Evolutionary conservation across 2,888 invertebrate species (phyloP).

Genomic region (Limenitis camilla): DNA sequence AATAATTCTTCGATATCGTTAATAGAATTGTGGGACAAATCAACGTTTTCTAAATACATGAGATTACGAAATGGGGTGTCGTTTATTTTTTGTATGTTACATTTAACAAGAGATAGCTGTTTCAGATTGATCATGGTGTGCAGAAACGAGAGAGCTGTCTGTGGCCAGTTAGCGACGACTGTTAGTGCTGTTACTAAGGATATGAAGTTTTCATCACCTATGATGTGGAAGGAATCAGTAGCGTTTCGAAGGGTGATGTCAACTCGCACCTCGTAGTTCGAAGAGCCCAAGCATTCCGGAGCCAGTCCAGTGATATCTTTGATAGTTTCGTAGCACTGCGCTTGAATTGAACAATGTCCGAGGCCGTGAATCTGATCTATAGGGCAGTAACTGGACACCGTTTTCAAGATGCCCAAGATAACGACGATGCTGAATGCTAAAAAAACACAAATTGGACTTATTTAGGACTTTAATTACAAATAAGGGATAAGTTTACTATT

Average conservation of each 20-base stretch:
- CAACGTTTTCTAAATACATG: conserved; percentile 39
- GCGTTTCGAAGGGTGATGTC: conserved; percentile 45
- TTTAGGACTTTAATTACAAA: too few species aligned
- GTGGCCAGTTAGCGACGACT: conserved; percentile 38
- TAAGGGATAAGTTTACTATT: too few species aligned
- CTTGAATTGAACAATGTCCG: conserved; percentile 39
- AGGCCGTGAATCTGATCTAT: conserved; percentile 29
- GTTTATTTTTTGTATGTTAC: conserved; percentile 39
- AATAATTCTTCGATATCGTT: conserved; percentile 43
- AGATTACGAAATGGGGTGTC: conserved; percentile 43
- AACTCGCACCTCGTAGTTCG: conserved; percentile 43
- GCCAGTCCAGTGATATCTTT: conserved; percentile 34
- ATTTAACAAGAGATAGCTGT: conserved; percentile 36
- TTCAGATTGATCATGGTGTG: conserved; percentile 43
- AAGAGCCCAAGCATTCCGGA: conserved; percentile 43
- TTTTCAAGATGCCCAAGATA: conserved; percentile 28
- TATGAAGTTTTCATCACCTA: conserved; percentile 36
- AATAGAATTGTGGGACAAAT: conserved; percentile 48
- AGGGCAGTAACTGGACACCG: conserved; percentile 40
- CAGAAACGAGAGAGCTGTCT: conserved; percentile 40
- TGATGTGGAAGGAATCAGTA: conserved; percentile 33
- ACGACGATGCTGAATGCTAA: conserved; percentile 34
- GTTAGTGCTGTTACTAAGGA: conserved; percentile 42
- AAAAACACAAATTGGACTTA: conserved; percentile 9
- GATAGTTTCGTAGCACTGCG: conserved; percentile 42